Evolutionary conservation across 2,797 vertebrate species (phyloP).

Genomic region (Agapornis canus): DNA sequence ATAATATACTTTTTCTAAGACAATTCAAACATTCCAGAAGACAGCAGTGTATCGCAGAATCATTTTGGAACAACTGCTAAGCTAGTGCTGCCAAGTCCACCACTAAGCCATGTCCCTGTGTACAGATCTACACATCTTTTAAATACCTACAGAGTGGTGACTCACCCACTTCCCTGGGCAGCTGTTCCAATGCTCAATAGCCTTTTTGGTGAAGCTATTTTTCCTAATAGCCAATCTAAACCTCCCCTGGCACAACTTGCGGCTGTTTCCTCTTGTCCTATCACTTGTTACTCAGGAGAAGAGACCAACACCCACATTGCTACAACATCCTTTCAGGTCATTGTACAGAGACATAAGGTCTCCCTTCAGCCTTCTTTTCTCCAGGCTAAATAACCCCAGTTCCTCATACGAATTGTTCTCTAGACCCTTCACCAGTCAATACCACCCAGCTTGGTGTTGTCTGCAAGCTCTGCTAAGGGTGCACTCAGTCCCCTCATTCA

Average conservation of each 20-base stretch:
- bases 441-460: background rate
- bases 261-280: background rate
- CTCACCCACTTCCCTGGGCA: background rate
- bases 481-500: background rate
- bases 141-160: background rate
- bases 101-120: background rate
- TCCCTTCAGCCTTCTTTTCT: background rate
- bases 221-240: background rate
- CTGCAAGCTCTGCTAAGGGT: background rate
- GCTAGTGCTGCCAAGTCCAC: background rate
- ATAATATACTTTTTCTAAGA: background rate
- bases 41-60: background rate
- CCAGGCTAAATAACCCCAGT: background rate
- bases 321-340: background rate
- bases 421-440: background rate
- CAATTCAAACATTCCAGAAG: background rate
- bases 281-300: background rate
- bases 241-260: background rate
- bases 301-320: background rate
- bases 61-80: background rate
- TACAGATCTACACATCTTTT: background rate
- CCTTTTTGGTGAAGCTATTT: background rate
- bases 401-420: background rate
- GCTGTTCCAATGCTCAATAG: background rate
- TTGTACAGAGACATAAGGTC: rapidly evolving